Base-by-base conservation (phyloP, 2,888 invertebrate species). In the Ophion slaviceki region DNA sequence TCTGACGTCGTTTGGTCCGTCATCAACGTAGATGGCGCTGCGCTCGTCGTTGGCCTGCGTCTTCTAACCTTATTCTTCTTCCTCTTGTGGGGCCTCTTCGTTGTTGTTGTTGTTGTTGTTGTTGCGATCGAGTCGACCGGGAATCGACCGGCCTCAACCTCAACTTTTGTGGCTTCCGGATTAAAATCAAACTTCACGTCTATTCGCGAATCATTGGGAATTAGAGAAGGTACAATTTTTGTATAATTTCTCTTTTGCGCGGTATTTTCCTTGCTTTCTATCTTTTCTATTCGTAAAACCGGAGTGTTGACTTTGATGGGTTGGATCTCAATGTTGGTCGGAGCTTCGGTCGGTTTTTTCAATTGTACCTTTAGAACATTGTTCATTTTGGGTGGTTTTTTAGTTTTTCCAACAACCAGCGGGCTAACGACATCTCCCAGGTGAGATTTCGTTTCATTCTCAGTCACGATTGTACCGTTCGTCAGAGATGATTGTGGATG, bases 1-100 rank as follows among this genome's bases (percentile, higher is more conserved):
- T 61, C 72, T 53, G 77, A 24, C 1, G 86, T 77, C 59, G 87
- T 80, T 36, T 86, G 77, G 70, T 85, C 84, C 32, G 80, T 80
- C 57, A 87, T 94, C 87, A 92, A 62, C 17, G 86, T n/a, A 6
- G 75, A n/a, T 17, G 84, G 79, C 5, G 89, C 84, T n/a, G 89
- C 93, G 0, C 24, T 24, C 24, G 94, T 94, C 72, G 94, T 94
- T 0, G 95, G 96, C 89, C 95, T 96, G 2, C 96, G 95, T 88
- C 96, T 95, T 82, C 96, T 95, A 10, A 94, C 94, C 89, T 95
- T 96, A 85, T 93, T 93, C 88, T 93, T 93, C 93, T 96, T 96
- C 82, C 94, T 91, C 85, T 94, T 95, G 4, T 93, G 95, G 94
- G 88, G 95, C 94, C 40, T 95, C 92, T 94, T 95, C 94, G 87